Percentiles rank a stretch among this genome's conserved stretches.
phyloP scores from a whole-genome alignment of 2,113 vertebrate species.

The Sapayoa aenigma region DNA sequence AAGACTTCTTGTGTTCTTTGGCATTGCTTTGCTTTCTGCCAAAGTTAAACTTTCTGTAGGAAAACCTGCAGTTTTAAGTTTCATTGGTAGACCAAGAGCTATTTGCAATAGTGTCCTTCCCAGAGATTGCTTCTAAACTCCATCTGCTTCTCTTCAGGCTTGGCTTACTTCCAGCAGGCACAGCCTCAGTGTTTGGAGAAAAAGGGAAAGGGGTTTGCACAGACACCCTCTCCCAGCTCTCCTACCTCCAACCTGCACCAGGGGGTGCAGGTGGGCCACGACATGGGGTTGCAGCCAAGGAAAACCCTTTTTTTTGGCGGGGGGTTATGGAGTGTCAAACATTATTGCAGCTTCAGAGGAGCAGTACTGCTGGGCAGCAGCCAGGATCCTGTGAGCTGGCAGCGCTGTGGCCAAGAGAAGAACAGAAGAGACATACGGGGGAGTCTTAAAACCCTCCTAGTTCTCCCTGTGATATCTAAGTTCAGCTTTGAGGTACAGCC shows the following conservation, averaged over 20 bases:
- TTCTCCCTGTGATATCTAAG: background rate
- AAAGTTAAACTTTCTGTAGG: background rate
- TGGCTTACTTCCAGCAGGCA: background rate
- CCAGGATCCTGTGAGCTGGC: background rate
- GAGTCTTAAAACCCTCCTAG: background rate
- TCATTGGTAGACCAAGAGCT: accelerated
- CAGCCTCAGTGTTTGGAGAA: accelerated
- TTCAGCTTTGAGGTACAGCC: background rate
- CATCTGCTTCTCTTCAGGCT: background rate
- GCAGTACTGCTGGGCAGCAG: background rate
- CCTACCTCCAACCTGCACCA: background rate
- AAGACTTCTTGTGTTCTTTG: background rate
- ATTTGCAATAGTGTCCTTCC: background rate
- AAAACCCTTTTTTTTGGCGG: background rate
- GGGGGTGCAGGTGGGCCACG: background rate
- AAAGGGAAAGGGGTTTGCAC: background rate
- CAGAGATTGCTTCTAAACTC: background rate
- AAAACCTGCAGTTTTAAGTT: background rate
- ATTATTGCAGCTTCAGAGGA: background rate
- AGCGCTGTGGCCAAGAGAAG: background rate
- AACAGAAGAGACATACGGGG: background rate
- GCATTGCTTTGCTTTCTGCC: background rate
- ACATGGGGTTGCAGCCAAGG: background rate
- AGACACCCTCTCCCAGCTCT: background rate
- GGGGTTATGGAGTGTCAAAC: background rate